Percentiles rank a stretch among this genome's conserved stretches.
These are phyloP conservation scores for Hystrix brachyura DNA, from an alignment of 2,113 vertebrate species.

Conservation along the genomic window DNA sequence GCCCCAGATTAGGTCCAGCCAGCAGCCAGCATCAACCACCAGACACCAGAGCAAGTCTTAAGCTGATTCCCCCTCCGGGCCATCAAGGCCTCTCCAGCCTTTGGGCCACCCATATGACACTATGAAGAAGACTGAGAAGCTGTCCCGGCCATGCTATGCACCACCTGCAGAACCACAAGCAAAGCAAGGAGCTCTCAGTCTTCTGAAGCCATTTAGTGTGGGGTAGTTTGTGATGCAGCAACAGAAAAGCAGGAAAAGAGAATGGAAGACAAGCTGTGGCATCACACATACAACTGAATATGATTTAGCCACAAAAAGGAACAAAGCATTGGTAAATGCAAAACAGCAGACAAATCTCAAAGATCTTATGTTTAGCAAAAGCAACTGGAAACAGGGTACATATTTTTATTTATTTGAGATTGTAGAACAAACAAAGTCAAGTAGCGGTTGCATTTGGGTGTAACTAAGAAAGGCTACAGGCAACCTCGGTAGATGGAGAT, in stretches of 20 bases:
- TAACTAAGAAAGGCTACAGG: not conserved
- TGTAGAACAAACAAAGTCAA: not conserved
- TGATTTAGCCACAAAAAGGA: not conserved
- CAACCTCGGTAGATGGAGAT: not conserved
- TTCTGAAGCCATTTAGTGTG: not conserved
- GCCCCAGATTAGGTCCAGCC: not conserved
- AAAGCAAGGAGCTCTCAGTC: not conserved
- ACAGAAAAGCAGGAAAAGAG: not conserved
- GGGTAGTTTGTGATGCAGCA: not conserved
- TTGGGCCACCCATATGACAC: not conserved
- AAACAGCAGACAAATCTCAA: not conserved
- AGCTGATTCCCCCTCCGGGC: not conserved
- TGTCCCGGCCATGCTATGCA: not conserved
- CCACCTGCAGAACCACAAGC: not conserved
- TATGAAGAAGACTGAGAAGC: not conserved
- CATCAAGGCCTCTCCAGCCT: not conserved
- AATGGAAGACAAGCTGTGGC: not conserved
- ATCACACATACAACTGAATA: not conserved
- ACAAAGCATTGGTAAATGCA: no score
- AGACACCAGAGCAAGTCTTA: not conserved
- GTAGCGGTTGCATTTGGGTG: not conserved
- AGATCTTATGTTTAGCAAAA: not conserved
- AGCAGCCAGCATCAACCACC: not conserved
- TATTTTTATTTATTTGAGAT: not conserved
- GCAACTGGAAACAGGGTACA: not conserved